Base-by-base conservation (phyloP, 2,797 vertebrate species). In the Pseudopleuronectes americanus region DNA sequence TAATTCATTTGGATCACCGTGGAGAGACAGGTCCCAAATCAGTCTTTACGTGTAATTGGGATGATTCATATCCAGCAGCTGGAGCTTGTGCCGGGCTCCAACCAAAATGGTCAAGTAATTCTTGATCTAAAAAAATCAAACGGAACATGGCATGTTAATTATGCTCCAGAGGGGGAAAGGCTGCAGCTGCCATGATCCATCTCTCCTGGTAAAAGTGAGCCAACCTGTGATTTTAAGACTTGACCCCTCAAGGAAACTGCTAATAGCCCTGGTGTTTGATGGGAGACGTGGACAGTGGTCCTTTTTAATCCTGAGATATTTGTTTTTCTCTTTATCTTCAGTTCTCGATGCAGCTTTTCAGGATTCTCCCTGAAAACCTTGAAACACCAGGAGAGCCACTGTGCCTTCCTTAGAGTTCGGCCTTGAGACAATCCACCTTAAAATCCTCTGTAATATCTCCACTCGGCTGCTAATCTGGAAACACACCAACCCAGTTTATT, bases 31-130 rank as follows among this genome's bases (percentile, higher is more conserved):
- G 72, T 83, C 83, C 80, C 89, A 74, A 73, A 78, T 88, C 86
- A 86, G 88, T 81, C 82, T 87, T 90, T 79, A 76, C 63, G 57
- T 71, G 55, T 86, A 89, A 91, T 87, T 83, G 86, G 85, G 86
- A 90, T 90, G 47, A 87, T 87, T 89, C 68, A 82, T 79, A 73
- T 82, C 75, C 72, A 78, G 66, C 74, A 77, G 71, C 57, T 23
- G 47, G 48, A 74, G 70, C 58, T 57, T 23, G 64, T 51, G 64
- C 64, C 59, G 38, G 65, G 41, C 31, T 66, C 75, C 43, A 62
- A 74, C 65, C 36, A 55, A 61, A 85, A 73, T 56, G 67, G 43
- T 47, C 14, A 67, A 57, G 62, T 62, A 49, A 70, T 73, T 83
- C 79, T 64, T 77, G 81, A 86, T 84, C 80, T 84, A 68, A 68